Evolutionary conservation across 2,888 invertebrate species (phyloP).

Genomic region (Agriopis leucophaearia): DNA sequence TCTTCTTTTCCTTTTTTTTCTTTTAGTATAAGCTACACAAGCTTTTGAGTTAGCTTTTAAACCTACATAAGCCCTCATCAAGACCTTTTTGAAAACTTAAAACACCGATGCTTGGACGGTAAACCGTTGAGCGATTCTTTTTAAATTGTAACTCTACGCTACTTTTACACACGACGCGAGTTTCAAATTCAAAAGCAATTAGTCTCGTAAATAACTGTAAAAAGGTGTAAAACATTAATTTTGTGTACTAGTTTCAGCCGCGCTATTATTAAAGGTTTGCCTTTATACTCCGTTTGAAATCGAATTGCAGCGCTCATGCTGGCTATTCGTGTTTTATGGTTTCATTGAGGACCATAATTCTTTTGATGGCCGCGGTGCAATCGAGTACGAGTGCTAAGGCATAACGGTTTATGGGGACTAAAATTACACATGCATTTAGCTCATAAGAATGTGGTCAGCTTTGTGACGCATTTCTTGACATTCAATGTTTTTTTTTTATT

Average conservation of each 20-base stretch:
- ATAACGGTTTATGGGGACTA: constrained; percentile 44
- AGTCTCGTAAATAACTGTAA: constrained; percentile 59
- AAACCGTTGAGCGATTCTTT: constrained; percentile 51
- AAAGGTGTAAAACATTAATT: constrained; percentile 63
- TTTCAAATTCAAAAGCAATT: constrained; percentile 57
- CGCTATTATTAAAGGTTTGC: constrained; percentile 52
- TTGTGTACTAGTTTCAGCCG: constrained; percentile 54
- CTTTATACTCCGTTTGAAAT: constrained; percentile 50
- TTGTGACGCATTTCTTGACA: constrained; percentile 5
- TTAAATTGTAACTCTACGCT: constrained; percentile 46
- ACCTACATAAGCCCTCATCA: constrained; percentile 26
- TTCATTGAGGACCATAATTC: constrained; percentile 44
- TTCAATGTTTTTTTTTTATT: too few relatives aligned
- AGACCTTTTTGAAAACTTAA: constrained; percentile 20
- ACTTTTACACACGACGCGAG: constrained; percentile 45
- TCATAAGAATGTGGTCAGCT: constrained; percentile 19
- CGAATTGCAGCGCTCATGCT: constrained; percentile 43
- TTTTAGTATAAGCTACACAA: too few relatives aligned
- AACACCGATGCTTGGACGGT: constrained; percentile 32
- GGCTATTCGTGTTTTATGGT: constrained; percentile 48
- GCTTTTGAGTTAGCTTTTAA: too few relatives aligned
- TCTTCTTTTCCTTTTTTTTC: too few relatives aligned
- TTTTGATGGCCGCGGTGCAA: constrained; percentile 44
- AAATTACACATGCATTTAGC: constrained; percentile 36
- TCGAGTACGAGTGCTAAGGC: constrained; percentile 40